These are phyloP conservation scores for Drosophila navojoa DNA, from an alignment of 1,140 invertebrate genomes.

Conservation along the genomic window DNA sequence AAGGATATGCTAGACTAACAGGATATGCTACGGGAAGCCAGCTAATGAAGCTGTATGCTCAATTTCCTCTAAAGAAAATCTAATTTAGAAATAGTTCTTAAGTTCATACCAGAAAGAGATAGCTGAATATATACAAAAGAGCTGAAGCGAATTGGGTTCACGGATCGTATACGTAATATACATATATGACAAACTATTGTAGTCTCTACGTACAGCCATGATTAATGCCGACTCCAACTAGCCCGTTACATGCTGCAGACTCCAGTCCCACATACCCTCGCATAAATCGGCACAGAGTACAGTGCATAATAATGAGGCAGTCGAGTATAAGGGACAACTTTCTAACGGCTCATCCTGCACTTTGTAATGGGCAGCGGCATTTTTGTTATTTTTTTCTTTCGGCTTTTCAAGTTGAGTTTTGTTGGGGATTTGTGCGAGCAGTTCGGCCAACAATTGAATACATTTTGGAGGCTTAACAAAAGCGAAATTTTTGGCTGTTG, in stretches of 20 bases:
- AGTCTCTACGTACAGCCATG: no score
- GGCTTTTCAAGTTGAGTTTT: slow-evolving; percentile 9
- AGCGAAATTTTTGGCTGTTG: slow-evolving; percentile 46
- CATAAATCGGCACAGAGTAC: neutral
- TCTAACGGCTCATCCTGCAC: slow-evolving; percentile 32
- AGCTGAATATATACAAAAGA: no score
- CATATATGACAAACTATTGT: no score
- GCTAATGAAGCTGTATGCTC: neutral
- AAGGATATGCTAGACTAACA: neutral
- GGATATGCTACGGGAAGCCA: neutral
- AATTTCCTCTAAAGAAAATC: neutral
- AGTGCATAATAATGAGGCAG: neutral
- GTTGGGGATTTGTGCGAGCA: slow-evolving; percentile 24
- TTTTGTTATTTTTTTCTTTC: neutral
- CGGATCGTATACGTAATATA: no score
- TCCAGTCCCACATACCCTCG: no score
- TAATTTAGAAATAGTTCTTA: neutral
- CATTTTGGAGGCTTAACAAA: slow-evolving; percentile 55
- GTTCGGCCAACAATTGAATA: slow-evolving; percentile 44
- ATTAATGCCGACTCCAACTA: no score
- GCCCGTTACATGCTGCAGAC: no score
- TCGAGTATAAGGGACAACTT: slow-evolving; percentile 14
- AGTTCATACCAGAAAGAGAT: no score
- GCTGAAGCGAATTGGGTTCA: no score
- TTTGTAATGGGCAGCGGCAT: slow-evolving; percentile 26